Conservation (phyloP, 2,797 vertebrate species). For the Crocodylus rhombifer region DNA sequence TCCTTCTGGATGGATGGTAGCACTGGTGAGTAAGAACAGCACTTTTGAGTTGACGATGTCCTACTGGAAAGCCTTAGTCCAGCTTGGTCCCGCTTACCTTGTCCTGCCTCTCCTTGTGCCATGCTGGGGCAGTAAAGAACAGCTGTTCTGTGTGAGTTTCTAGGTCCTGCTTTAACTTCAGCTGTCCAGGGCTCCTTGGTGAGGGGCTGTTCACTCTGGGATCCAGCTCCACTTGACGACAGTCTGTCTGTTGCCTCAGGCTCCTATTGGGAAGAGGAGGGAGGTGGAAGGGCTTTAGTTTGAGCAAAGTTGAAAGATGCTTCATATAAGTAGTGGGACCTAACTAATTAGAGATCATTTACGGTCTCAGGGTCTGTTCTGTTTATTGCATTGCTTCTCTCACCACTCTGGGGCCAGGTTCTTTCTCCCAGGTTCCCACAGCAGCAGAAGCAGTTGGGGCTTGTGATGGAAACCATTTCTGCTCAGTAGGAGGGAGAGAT, state of each 20-base stretch:
- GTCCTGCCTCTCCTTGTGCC: neutral
- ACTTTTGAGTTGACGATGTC: neutral
- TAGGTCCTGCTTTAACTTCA: accelerated
- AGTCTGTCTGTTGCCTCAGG: neutral
- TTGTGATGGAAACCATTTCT: neutral
- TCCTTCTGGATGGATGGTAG: neutral
- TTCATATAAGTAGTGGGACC: neutral
- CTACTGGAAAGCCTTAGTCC: neutral
- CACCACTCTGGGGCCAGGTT: neutral
- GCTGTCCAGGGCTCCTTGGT: neutral
- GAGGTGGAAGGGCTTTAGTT: neutral
- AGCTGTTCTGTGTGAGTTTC: neutral
- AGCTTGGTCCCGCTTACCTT: neutral
- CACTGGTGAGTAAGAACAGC: neutral
- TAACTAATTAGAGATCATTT: neutral
- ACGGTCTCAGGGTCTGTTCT: neutral
- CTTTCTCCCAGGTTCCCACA: neutral
- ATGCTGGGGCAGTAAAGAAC: neutral
- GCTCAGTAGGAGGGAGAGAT: too few species aligned
- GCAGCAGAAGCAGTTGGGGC: neutral
- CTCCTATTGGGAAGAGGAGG: neutral
- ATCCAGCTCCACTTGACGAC: neutral
- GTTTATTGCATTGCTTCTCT: neutral
- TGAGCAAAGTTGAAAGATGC: neutral
- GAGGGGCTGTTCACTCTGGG: neutral